A percentile compares a stretch with the other conserved stretches of the same genome.
phyloP scores from a whole-genome alignment of 2,113 vertebrate species.

The Donacobius atricapilla region DNA sequence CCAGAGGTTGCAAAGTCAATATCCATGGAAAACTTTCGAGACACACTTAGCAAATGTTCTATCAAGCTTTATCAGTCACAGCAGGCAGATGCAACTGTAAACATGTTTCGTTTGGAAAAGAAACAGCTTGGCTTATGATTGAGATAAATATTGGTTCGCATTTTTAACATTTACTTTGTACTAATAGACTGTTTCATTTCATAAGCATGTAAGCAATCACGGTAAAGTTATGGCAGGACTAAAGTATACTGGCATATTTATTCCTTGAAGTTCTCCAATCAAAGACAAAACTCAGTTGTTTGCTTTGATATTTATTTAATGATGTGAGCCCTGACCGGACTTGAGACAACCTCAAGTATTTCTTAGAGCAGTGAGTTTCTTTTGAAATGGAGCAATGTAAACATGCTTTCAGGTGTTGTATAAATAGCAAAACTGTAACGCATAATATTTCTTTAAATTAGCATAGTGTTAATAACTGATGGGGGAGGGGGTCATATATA shows the following conservation, averaged over 20 bases:
- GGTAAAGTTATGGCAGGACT: slow-evolving; percentile 13
- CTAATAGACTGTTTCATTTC: slow-evolving; percentile 52
- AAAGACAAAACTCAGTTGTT: slow-evolving; percentile 52
- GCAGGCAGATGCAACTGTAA: slow-evolving; percentile 29
- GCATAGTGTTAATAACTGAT: background rate
- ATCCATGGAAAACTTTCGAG: background rate
- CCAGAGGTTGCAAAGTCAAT: background rate
- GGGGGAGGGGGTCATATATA: background rate
- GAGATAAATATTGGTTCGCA: slow-evolving; percentile 23
- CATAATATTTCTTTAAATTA: slow-evolving; percentile 29
- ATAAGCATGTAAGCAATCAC: slow-evolving; percentile 38
- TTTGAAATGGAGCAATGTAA: slow-evolving; percentile 9
- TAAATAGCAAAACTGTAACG: slow-evolving; percentile 17
- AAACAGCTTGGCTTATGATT: slow-evolving; percentile 12
- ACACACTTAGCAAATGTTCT: background rate
- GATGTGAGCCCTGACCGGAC: background rate
- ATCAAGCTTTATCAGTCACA: background rate
- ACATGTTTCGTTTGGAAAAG: slow-evolving; percentile 20
- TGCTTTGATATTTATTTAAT: slow-evolving; percentile 43
- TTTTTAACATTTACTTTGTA: slow-evolving; percentile 48
- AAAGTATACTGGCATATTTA: slow-evolving; percentile 13
- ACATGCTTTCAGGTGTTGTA: background rate
- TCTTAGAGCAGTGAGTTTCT: background rate
- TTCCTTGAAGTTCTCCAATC: slow-evolving; percentile 25
- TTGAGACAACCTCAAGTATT: background rate